A percentile compares a stretch with the other conserved stretches of the same genome.
phyloP scores from a whole-genome alignment of 2,797 vertebrate species.

The Myiothlypis coronata region DNA sequence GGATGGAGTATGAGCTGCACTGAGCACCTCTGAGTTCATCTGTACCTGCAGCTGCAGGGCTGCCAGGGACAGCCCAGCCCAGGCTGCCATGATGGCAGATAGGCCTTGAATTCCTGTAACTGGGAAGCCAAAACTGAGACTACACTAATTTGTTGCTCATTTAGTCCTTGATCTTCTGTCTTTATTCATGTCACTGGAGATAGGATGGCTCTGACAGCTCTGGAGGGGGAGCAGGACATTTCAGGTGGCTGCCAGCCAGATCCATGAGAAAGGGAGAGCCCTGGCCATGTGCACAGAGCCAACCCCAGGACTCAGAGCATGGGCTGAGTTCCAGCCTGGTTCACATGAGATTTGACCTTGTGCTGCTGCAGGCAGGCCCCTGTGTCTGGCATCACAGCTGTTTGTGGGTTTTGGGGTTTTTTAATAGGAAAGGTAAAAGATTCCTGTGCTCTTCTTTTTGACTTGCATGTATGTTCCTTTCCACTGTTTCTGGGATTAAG shows the following conservation, averaged over 20 bases:
- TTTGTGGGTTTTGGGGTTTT: background rate
- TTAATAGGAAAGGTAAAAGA: background rate
- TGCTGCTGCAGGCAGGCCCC: background rate
- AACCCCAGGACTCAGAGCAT: rapidly evolving
- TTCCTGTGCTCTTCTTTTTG: background rate
- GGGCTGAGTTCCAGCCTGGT: background rate
- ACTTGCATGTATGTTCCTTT: background rate
- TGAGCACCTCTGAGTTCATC: background rate
- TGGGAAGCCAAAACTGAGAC: background rate
- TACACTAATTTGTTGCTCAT: background rate
- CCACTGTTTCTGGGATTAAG: background rate
- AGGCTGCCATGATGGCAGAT: background rate
- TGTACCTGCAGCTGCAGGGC: background rate
- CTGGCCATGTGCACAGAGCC: background rate
- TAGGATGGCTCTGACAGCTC: background rate
- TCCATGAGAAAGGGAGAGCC: background rate
- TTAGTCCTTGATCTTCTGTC: background rate
- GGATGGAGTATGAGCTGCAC: background rate
- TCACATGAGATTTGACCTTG: background rate
- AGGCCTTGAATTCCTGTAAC: background rate
- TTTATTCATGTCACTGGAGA: background rate
- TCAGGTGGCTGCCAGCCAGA: background rate
- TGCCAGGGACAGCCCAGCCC: background rate
- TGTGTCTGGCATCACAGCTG: background rate
- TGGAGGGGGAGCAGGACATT: background rate